Base-by-base conservation (phyloP, 1,140 invertebrate genomes). In the Berghia stephanieae region DNA sequence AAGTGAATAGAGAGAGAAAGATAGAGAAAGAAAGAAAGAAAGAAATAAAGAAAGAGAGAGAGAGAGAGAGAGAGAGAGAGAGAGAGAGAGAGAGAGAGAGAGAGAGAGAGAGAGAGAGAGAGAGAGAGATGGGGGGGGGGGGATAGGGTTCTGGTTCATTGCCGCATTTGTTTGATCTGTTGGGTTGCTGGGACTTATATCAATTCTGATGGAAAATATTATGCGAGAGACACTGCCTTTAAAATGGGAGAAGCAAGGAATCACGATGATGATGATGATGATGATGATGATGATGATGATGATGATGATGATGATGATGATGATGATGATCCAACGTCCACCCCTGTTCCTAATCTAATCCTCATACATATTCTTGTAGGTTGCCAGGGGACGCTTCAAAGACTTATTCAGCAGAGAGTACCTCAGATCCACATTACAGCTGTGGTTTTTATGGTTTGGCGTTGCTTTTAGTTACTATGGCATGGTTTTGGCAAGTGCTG, bases 401-500 rank as follows among this genome's bases (percentile, higher is more conserved):
- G 86, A 88, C 79, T 68, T 89, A 68, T 86, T 89, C 68, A 80
- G 78, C 8, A 63, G 70, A 8, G 79, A 83, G 36, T 90, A 88
- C 70, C 52, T 78, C 21, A 73, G 82, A 18, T 88, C 86, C 52
- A 87, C 86, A 5, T 40, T 89, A 10, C 80, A 86, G 76, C 69
- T 88, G 16, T 85, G 82, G 86, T 80, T 88, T 78, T 87, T 91
- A 80, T 96, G 96, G 96, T 95, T 96, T 91, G 92, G 94, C 0
- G 96, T 95, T 88, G 96, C 96, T 0, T 98, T 98, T 89, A 96
- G 95, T 84, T 98, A 99, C 87, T 98, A 98, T 87, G 97, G 97
- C 1, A 91, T 98, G 67, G 96, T 99, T 1, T 89, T 98, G 55
- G 96, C 98, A 92, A 96, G 96, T 21, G 97, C 96, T 1, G 96